These are phyloP conservation scores for Amia ocellicauda DNA, from an alignment of 2,113 vertebrate genomes.

Conservation along the genomic window DNA sequence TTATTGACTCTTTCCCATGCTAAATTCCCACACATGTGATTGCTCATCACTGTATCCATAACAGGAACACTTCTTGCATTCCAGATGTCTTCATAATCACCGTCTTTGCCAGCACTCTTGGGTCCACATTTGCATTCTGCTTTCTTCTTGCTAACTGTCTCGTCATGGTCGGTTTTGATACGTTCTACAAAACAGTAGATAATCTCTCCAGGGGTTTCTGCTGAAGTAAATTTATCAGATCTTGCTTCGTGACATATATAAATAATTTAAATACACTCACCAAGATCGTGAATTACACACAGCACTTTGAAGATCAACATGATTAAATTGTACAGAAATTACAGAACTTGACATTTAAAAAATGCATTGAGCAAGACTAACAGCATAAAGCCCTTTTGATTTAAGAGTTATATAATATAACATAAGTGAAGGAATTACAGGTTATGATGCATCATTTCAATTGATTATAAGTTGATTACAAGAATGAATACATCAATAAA, in stretches of 20 bases:
- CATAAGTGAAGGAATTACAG: too few species aligned
- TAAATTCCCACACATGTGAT: not conserved
- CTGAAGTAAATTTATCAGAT: not conserved
- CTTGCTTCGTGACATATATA: conserved; percentile 17
- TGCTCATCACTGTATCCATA: not conserved
- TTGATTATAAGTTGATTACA: too few species aligned
- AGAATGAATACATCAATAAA: too few species aligned
- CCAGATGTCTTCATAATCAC: conserved; percentile 12
- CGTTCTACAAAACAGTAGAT: not conserved
- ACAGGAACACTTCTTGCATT: conserved; percentile 18
- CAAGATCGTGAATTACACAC: not conserved
- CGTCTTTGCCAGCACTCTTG: not conserved
- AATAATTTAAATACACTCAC: conserved; percentile 4
- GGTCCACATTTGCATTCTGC: conserved; percentile 8
- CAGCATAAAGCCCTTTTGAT: too few species aligned
- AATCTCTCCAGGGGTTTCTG: not conserved
- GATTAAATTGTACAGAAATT: too few species aligned
- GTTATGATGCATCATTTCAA: too few species aligned
- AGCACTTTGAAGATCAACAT: too few species aligned
- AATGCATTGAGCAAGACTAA: too few species aligned
- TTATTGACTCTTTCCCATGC: conserved; percentile 1
- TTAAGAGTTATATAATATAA: too few species aligned
- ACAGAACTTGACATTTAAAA: too few species aligned
- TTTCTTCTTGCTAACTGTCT: not conserved
- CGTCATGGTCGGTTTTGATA: conserved; percentile 14